Percentiles rank a stretch among this genome's conserved stretches.
Conservation (phyloP, 2,888 invertebrate genomes). For the Halictus quadricinctus region DNA sequence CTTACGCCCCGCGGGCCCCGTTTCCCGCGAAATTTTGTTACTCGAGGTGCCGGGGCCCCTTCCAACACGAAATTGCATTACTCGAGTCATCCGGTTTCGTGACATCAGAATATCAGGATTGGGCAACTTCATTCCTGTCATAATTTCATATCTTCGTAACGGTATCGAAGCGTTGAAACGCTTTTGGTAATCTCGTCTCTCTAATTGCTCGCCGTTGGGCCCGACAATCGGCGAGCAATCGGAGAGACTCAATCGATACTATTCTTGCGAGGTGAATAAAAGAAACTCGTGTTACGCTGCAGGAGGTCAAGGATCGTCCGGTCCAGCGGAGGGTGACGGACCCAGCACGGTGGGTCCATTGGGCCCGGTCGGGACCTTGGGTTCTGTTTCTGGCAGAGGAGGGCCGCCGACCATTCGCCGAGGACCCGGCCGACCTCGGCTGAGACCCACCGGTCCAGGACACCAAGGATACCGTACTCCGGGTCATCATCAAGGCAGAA, state of each 20-base stretch:
- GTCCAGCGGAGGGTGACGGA: constrained; percentile 76
- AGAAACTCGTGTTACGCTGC: constrained; percentile 9
- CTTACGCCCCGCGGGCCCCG: background rate
- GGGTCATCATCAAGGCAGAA: constrained; percentile 71
- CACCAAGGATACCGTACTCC: constrained; percentile 86
- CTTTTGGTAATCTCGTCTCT: background rate
- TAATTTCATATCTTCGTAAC: background rate
- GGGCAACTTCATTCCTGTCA: too few species aligned
- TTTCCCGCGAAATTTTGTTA: constrained; percentile 29
- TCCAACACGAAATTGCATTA: background rate
- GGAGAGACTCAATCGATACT: background rate
- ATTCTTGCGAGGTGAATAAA: background rate
- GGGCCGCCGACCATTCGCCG: constrained; percentile 82
- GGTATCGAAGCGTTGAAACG: background rate
- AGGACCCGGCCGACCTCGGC: constrained; percentile 88
- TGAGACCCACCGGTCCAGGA: constrained; percentile 87
- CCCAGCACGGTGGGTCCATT: constrained; percentile 75
- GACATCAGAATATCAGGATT: too few species aligned
- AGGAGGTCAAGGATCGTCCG: constrained; percentile 66
- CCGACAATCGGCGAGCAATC: background rate
- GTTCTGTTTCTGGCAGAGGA: constrained; percentile 69
- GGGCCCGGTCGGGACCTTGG: constrained; percentile 71
- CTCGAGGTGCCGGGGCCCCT: background rate
- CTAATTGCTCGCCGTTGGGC: background rate
- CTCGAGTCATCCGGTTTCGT: background rate